These are phyloP conservation scores for Drosophila repleta DNA, from an alignment of 1,140 invertebrate genomes.

Conservation along the genomic window DNA sequence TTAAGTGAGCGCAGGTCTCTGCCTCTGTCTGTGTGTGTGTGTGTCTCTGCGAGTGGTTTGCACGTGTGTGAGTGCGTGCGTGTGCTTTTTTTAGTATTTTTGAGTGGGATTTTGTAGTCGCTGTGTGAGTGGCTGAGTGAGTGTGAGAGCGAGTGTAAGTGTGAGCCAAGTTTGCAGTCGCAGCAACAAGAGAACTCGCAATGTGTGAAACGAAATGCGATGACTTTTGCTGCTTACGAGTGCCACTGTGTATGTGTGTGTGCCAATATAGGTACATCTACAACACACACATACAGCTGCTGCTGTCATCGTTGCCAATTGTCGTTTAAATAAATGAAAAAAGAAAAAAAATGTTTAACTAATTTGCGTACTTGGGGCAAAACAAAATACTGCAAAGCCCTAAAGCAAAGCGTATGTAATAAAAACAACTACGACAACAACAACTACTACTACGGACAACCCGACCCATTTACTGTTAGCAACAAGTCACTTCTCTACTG, in stretches of 20 bases:
- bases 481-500: not conserved
- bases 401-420: not conserved
- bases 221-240: not conserved
- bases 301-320: constrained; percentile 16
- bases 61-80: not conserved
- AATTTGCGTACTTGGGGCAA: constrained; percentile 38
- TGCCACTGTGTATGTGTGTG: not conserved
- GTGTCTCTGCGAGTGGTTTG: not conserved
- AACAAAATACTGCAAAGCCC: constrained; percentile 5
- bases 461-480: not conserved
- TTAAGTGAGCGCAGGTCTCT: constrained; percentile 17
- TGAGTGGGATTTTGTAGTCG: not conserved
- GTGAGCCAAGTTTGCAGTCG: constrained; percentile 22
- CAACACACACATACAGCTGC: not conserved
- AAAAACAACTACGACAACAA: constrained; percentile 8
- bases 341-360: constrained; percentile 19
- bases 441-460: not conserved
- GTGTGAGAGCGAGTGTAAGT: constrained; percentile 10
- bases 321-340: constrained; percentile 36
- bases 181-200: constrained; percentile 8
- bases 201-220: constrained; percentile 23
- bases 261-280: not conserved
- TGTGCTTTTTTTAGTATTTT: not conserved
- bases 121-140: not conserved
- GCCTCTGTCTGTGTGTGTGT: constrained; percentile 3